These are phyloP conservation scores for Denticeps clupeoides DNA, from an alignment of 2,797 vertebrate species.

Conservation along the genomic window DNA sequence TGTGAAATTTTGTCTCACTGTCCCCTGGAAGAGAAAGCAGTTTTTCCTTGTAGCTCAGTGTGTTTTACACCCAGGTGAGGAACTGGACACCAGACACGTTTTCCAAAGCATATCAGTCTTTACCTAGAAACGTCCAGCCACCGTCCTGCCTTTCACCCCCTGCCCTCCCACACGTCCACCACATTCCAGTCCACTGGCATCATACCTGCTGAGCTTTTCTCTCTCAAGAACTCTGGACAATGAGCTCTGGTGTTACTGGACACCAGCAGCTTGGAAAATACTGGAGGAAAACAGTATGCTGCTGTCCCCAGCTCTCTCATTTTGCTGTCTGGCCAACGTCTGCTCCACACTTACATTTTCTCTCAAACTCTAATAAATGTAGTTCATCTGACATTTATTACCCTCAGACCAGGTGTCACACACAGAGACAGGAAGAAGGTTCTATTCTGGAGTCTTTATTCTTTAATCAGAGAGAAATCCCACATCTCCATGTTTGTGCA, in stretches of 20 bases:
- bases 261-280: slow-evolving; percentile 6
- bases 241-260: slow-evolving; percentile 35
- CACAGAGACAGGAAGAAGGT: too few species aligned
- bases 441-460: too few species aligned
- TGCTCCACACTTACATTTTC: too few species aligned
- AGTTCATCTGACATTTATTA: too few species aligned
- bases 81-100: slow-evolving; percentile 50
- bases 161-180: slow-evolving; percentile 23
- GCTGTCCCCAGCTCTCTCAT: too few species aligned
- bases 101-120: slow-evolving; percentile 41
- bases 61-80: slow-evolving; percentile 43
- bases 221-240: slow-evolving; percentile 36
- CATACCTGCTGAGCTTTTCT: slow-evolving; percentile 42
- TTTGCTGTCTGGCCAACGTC: too few species aligned
- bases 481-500: too few species aligned
- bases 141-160: slow-evolving; percentile 3
- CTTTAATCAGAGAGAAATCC: too few species aligned
- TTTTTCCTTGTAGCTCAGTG: slow-evolving; percentile 10
- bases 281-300: slow-evolving; percentile 3
- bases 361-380: too few species aligned
- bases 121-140: slow-evolving; percentile 12
- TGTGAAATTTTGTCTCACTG: too few species aligned
- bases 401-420: too few species aligned
- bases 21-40: not conserved
- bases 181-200: slow-evolving; percentile 60